Evolutionary conservation across 2,113 vertebrate genomes (phyloP).

Genomic region (Coptodon bakossiorum): DNA sequence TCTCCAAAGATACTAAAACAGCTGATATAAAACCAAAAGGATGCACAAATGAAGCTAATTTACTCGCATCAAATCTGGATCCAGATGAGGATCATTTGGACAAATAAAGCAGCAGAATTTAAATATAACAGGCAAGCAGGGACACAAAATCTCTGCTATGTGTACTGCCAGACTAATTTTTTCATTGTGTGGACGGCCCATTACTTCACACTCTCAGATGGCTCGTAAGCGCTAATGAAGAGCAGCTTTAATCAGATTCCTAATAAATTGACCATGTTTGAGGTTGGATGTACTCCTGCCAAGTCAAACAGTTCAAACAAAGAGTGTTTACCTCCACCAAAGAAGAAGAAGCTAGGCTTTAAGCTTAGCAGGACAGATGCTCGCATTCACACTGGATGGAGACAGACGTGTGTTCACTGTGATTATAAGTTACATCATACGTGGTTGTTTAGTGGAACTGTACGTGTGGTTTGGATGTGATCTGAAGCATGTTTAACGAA

Average conservation of each 20-base stretch:
- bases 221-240: slow-evolving; percentile 20
- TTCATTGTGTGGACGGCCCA: neutral
- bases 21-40: neutral
- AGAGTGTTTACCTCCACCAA: neutral
- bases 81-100: neutral
- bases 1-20: neutral
- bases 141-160: neutral
- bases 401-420: neutral
- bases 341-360: neutral
- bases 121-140: neutral
- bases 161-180: neutral
- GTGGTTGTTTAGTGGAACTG: neutral
- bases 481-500: neutral
- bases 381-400: neutral
- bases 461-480: neutral
- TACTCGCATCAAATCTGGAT: neutral
- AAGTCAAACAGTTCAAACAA: neutral
- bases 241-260: slow-evolving; percentile 21
- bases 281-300: neutral
- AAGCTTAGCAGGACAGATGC: neutral
- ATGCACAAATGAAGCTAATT: neutral
- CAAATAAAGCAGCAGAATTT: neutral
- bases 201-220: neutral
- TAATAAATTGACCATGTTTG: neutral
- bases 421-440: neutral